Conservation (phyloP, 2,797 vertebrate species). For the Centropyge bicolor region DNA sequence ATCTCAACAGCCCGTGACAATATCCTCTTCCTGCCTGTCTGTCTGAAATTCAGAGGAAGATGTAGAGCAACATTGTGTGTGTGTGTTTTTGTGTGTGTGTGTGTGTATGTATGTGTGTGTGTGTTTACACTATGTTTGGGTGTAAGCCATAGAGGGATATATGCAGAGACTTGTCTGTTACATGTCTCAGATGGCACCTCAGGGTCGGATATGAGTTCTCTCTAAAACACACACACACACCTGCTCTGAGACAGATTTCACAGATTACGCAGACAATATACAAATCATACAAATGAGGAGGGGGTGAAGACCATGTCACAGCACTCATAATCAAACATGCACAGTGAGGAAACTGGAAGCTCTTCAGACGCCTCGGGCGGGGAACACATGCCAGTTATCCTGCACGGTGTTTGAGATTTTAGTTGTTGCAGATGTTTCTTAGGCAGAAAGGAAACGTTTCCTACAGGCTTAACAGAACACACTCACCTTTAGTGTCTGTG, state of each 20-base stretch:
- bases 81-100: slow-evolving; percentile 4
- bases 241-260: slow-evolving; percentile 61
- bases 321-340: slow-evolving; percentile 54
- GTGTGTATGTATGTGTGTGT: slow-evolving; percentile 27
- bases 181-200: slow-evolving; percentile 67
- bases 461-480: slow-evolving; percentile 22
- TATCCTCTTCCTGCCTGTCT: not conserved
- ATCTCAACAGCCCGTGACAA: not conserved
- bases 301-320: slow-evolving; percentile 54
- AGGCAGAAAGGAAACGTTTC: slow-evolving; percentile 17
- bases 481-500: not conserved
- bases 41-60: not conserved
- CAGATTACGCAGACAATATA: slow-evolving; percentile 62
- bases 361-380: slow-evolving; percentile 33
- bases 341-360: slow-evolving; percentile 39
- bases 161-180: slow-evolving; percentile 68
- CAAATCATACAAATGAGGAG: slow-evolving; percentile 11
- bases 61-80: not conserved
- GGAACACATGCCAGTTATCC: slow-evolving; percentile 52
- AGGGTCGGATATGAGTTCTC: slow-evolving; percentile 68
- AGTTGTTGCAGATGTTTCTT: slow-evolving; percentile 59
- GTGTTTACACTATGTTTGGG: slow-evolving; percentile 32
- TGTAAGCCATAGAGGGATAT: slow-evolving; percentile 45
- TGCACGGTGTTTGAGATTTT: slow-evolving; percentile 42
- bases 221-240: slow-evolving; percentile 30